Percentiles rank a stretch among this genome's conserved stretches.
phyloP scores from a whole-genome alignment of 1,140 invertebrate genomes.

The Leptopilina clavipes region DNA sequence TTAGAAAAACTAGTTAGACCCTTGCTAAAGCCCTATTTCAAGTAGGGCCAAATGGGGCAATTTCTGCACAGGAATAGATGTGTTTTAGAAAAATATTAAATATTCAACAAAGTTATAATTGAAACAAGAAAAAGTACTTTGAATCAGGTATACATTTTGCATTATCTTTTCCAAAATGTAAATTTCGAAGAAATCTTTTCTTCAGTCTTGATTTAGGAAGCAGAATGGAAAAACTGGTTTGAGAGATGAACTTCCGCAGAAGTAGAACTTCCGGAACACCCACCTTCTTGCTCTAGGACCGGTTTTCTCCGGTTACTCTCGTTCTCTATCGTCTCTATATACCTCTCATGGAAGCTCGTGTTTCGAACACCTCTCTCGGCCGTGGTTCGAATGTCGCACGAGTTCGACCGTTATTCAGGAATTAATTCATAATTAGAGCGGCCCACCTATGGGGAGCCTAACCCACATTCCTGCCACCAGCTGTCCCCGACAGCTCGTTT shows the following conservation, averaged over 20 bases:
- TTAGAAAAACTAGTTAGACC: no score
- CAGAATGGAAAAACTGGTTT: constrained; percentile 1
- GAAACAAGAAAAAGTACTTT: no score
- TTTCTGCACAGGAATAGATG: no score
- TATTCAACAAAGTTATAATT: no score
- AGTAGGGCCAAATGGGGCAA: no score
- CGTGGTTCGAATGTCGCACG: constrained; percentile 58
- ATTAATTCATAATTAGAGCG: constrained; percentile 75
- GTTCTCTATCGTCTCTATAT: constrained; percentile 49
- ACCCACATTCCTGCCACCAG: constrained; percentile 71
- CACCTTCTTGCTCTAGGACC: constrained; percentile 55
- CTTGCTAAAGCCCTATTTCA: no score
- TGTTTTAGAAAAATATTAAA: no score
- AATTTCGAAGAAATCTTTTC: no score
- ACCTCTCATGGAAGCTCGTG: constrained; percentile 59
- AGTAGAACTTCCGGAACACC: constrained; percentile 49
- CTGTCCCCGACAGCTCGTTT: constrained; percentile 66
- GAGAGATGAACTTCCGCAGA: constrained; percentile 15
- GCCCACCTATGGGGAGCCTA: constrained; percentile 67
- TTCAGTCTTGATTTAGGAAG: background rate
- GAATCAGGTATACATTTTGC: no score
- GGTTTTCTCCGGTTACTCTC: constrained; percentile 49
- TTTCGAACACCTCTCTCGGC: constrained; percentile 59
- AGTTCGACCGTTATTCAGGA: constrained; percentile 69
- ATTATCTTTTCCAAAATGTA: no score